phyloP scores from a whole-genome alignment of 1,140 invertebrate species.

The Drosophila pandora region DNA sequence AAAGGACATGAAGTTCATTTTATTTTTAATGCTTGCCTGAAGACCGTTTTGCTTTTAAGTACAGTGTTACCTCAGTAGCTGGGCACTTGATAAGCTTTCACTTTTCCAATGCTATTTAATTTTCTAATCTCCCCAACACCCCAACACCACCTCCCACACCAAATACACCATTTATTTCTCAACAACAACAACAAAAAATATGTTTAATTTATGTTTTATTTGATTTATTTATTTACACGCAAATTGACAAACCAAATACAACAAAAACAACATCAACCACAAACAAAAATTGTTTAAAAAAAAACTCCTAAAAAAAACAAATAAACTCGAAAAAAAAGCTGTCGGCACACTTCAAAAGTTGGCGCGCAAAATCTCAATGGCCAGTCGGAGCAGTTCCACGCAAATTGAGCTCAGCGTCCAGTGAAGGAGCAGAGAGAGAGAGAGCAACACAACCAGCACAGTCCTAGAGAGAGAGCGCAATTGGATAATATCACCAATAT shows the following conservation, averaged over 20 bases:
- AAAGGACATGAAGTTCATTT: background rate
- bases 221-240: slow-evolving; percentile 78
- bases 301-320: slow-evolving; percentile 9
- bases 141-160: background rate
- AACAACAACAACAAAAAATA: slow-evolving; percentile 2
- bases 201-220: slow-evolving; percentile 67
- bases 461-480: background rate
- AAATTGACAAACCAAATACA: slow-evolving; percentile 48
- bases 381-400: slow-evolving; percentile 81
- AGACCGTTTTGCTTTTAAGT: slow-evolving; percentile 28
- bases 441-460: slow-evolving; percentile 31
- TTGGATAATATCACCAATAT: slow-evolving; percentile 13
- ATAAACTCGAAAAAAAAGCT: slow-evolving; percentile 45
- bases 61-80: slow-evolving; percentile 26
- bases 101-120: slow-evolving; percentile 35
- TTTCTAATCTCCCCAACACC: slow-evolving; percentile 13
- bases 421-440: slow-evolving; percentile 53
- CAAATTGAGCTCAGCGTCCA: slow-evolving; percentile 79
- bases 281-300: slow-evolving; percentile 42
- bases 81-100: slow-evolving; percentile 23
- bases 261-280: slow-evolving; percentile 42
- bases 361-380: slow-evolving; percentile 80
- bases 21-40: slow-evolving; percentile 15
- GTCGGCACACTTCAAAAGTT: slow-evolving; percentile 83
- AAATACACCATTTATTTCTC: slow-evolving; percentile 20